Evolutionary conservation across 1,140 invertebrate genomes (phyloP).

Genomic region (Probaryconus sp.): DNA sequence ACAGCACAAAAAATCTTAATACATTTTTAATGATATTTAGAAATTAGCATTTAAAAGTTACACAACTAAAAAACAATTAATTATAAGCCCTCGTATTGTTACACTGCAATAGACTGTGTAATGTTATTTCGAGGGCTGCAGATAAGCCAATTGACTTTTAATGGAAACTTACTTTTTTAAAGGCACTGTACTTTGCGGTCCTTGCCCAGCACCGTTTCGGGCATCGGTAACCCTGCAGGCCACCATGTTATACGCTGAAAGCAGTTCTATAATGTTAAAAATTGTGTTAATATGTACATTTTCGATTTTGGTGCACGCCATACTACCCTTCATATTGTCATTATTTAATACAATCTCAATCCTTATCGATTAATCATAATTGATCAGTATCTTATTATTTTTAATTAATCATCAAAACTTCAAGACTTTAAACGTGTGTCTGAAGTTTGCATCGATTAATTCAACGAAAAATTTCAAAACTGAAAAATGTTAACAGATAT

Average conservation of each 20-base stretch:
- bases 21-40: too few species aligned
- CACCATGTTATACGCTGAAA: conserved; percentile 98
- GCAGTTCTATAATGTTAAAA: conserved; percentile 78
- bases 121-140: conserved; percentile 35
- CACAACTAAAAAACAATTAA: too few species aligned
- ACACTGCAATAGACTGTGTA: conserved; percentile 50
- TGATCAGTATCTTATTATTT: too few species aligned
- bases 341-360: conserved; percentile 19
- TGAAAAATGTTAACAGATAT: too few species aligned
- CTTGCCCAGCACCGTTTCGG: conserved; percentile 89
- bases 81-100: conserved; percentile 35
- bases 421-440: too few species aligned
- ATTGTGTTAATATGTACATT: conserved; percentile 61
- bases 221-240: conserved; percentile 95
- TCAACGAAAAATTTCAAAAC: too few species aligned
- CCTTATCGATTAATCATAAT: too few species aligned
- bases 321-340: conserved; percentile 57
- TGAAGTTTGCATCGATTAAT: too few species aligned
- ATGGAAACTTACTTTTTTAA: conserved; percentile 93
- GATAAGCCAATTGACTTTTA: conserved; percentile 21
- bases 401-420: too few species aligned
- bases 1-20: too few species aligned
- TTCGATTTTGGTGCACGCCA: conserved; percentile 60
- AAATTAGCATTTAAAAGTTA: too few species aligned
- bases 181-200: conserved; percentile 95